These are phyloP conservation scores for Seriola rivoliana DNA, from an alignment of 2,113 vertebrate genomes.

Conservation along the genomic window DNA sequence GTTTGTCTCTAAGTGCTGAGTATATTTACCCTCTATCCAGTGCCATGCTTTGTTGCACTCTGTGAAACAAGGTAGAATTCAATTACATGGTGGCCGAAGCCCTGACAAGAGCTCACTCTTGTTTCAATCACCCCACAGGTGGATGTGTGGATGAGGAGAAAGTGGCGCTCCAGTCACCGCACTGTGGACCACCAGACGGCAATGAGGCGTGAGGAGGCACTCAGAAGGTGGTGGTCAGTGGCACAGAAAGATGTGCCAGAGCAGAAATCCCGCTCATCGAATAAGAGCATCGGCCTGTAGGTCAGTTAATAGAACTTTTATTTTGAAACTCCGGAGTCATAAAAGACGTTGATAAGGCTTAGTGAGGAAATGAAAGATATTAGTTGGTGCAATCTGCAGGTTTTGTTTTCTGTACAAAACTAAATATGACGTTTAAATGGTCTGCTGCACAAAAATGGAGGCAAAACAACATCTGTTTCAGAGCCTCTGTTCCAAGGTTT, in stretches of 20 bases:
- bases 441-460: constrained; percentile 11
- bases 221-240: constrained; percentile 4
- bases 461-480: constrained; percentile 37
- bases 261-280: constrained; percentile 21
- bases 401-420: not conserved
- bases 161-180: constrained; percentile 40
- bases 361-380: not conserved
- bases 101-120: constrained; percentile 77
- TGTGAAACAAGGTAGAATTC: constrained; percentile 81
- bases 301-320: constrained; percentile 8
- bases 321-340: constrained; percentile 4
- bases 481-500: constrained; percentile 2
- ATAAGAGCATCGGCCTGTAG: not conserved
- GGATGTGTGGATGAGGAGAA: constrained; percentile 62
- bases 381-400: not conserved
- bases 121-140: constrained; percentile 81
- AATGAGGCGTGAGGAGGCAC: constrained; percentile 62
- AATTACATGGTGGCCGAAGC: constrained; percentile 78
- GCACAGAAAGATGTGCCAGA: constrained; percentile 27
- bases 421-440: constrained; percentile 29
- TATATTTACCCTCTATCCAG: constrained; percentile 72
- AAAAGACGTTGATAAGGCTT: not conserved
- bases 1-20: constrained; percentile 63
- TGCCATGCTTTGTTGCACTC: constrained; percentile 74
- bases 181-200: constrained; percentile 43